A percentile compares a stretch with the other conserved stretches of the same genome.
Evolutionary conservation across 2,797 vertebrate genomes (phyloP).

Genomic region (Siniperca undulata): DNA sequence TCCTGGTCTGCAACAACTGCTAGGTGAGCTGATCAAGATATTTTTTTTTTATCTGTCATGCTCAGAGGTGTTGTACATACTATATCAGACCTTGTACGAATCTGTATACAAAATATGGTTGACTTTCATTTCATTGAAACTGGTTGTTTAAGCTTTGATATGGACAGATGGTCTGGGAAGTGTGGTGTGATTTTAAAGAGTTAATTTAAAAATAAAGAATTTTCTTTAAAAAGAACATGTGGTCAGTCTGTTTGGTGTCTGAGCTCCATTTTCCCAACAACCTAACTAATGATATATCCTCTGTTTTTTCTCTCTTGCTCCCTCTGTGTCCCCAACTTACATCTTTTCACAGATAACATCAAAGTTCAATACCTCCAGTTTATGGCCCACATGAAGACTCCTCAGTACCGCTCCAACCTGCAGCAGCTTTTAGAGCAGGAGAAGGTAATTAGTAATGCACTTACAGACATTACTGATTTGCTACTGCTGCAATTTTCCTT

Average conservation of each 20-base stretch:
- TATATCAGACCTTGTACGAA: constrained; percentile 5
- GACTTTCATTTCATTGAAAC: not conserved
- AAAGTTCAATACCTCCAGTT: constrained; percentile 99
- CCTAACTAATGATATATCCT: not conserved
- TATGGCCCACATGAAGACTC: constrained; percentile 96
- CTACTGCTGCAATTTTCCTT: not conserved
- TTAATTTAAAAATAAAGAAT: not conserved
- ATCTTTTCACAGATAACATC: constrained; percentile 89
- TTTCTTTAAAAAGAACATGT: not conserved
- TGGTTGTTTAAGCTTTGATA: not conserved
- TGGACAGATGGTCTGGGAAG: not conserved
- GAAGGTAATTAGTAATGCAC: constrained; percentile 86
- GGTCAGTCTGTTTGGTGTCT: not conserved
- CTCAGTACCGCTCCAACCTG: constrained; percentile 94
- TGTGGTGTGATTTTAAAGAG: not conserved
- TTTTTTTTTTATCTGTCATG: not conserved
- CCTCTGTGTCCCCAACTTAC: constrained; percentile 4
- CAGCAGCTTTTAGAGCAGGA: constrained; percentile 96
- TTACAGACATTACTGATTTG: not conserved
- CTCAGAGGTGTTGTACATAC: not conserved
- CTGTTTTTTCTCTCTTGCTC: not conserved
- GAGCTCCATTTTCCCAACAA: not conserved
- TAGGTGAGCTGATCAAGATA: constrained; percentile 85
- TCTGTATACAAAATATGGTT: not conserved
- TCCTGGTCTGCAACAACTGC: constrained; percentile 95